A percentile compares a stretch with the other conserved stretches of the same genome.
Evolutionary conservation across 1,140 invertebrate genomes (phyloP).

Genomic region (Lamellibrachia luymesi): DNA sequence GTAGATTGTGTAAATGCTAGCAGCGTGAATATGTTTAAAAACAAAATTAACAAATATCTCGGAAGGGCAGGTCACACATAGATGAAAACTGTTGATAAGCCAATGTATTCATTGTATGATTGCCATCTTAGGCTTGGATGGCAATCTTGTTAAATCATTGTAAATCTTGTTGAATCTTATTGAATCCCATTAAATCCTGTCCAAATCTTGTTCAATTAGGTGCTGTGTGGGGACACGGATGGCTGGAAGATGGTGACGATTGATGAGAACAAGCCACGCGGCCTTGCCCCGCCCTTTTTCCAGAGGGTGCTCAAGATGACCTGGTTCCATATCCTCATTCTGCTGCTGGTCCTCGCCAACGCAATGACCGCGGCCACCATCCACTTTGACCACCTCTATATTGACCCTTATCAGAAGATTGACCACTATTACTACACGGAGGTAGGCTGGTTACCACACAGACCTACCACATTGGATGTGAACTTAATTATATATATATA

Average conservation of each 20-base stretch:
- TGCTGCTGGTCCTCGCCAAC: slow-evolving; percentile 92
- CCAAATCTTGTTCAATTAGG: background rate
- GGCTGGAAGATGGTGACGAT: slow-evolving; percentile 89
- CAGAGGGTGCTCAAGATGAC: slow-evolving; percentile 83
- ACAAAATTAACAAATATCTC: too few species aligned
- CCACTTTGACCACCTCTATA: slow-evolving; percentile 87
- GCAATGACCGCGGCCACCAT: slow-evolving; percentile 95
- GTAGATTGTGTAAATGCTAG: too few species aligned
- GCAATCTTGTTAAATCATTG: too few species aligned
- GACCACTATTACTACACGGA: slow-evolving; percentile 91
- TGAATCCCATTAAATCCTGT: background rate
- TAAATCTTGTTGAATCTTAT: background rate
- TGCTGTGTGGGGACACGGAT: slow-evolving; percentile 61
- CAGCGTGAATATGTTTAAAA: too few species aligned
- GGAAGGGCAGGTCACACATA: too few species aligned
- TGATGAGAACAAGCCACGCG: slow-evolving; percentile 91
- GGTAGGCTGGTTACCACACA: slow-evolving; percentile 57
- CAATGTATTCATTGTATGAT: too few species aligned
- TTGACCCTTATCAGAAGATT: slow-evolving; percentile 73
- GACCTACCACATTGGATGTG: background rate
- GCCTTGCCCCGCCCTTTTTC: slow-evolving; percentile 81
- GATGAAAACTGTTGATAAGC: too few species aligned
- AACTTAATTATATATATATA: background rate
- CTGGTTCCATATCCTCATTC: slow-evolving; percentile 81
- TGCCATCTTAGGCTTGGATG: too few species aligned